phyloP scores from a whole-genome alignment of 2,797 vertebrate species.

The Threskiornis aethiopicus region DNA sequence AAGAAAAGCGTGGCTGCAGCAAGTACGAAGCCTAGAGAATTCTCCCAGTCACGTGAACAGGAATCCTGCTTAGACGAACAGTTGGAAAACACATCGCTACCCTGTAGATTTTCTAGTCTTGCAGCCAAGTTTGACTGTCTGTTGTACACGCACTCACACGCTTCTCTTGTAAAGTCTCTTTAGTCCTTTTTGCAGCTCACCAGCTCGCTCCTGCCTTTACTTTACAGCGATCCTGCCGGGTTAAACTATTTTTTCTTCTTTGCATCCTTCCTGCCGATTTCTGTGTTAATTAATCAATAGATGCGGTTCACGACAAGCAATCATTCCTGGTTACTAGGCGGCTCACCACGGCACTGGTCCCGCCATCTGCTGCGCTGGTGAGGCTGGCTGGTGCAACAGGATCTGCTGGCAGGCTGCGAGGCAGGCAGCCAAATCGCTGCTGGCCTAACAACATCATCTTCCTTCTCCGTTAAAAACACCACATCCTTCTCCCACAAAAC shows the following conservation, averaged over 20 bases:
- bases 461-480: background rate
- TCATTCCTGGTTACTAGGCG: background rate
- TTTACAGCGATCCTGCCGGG: fast-evolving
- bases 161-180: background rate
- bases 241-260: background rate
- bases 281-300: background rate
- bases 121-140: background rate
- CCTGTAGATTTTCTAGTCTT: background rate
- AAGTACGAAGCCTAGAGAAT: background rate
- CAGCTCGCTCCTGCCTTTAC: background rate
- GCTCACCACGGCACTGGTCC: background rate
- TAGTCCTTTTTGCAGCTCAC: background rate
- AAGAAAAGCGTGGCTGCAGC: background rate
- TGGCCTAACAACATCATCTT: background rate
- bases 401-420: background rate
- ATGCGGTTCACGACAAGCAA: background rate
- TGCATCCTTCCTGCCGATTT: background rate
- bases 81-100: background rate
- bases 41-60: fast-evolving
- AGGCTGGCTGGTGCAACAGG: background rate
- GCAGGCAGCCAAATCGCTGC: conserved; percentile 34
- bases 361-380: background rate
- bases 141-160: fast-evolving
- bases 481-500: background rate
- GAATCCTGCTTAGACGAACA: background rate